Base-by-base conservation (phyloP, 2,888 invertebrate species). In the Caenorhabditis drosophilae region DNA sequence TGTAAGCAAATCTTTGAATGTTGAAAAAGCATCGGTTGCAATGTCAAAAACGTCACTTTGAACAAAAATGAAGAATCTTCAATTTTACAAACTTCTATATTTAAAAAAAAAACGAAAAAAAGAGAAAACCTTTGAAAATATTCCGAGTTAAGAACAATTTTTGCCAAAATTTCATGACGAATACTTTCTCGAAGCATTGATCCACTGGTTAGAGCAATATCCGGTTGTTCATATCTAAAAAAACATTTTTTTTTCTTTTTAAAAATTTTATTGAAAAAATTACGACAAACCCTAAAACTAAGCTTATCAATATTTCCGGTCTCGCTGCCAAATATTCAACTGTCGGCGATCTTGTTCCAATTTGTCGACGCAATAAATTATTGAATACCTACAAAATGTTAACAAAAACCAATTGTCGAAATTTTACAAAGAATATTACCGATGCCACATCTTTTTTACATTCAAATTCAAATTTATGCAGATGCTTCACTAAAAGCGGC, bases 1-100 rank as follows among this genome's bases (percentile, higher is more conserved):
- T n/a, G 87, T 88, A 55, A 88, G 78, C 59, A 88, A 75, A 68
- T 88, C 88, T 90, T 99, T 99, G 89, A 99, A 98, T 77, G 98
- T 98, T 85, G 97, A 95, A 88, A 99, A 99, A 87, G 98, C 98
- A 90, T 99, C 98, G 78, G 97, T 97, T 85, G 98, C 98, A 85
- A 99, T 97, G 89, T 99, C 98, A 89, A 99, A 99, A 77, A 97
- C 97, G 20, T 61, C 62, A 11, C 57, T 51, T 49, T 70, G 67
- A 38, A 74, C 80, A 86, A 97, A 99, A 86, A 92, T 90, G 88
- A 98, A 99, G 89, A 99, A 98, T 88, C 96, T 93, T 86, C 6
- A 27, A 9, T 11, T 16, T 16, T 38, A n/a, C n/a, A n/a, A 38
- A 38, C 38, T 16, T 31, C 6, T 16, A 38, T 38, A 6, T 38